Conservation (phyloP, 2,888 invertebrate genomes). For the Netelia melanura region DNA sequence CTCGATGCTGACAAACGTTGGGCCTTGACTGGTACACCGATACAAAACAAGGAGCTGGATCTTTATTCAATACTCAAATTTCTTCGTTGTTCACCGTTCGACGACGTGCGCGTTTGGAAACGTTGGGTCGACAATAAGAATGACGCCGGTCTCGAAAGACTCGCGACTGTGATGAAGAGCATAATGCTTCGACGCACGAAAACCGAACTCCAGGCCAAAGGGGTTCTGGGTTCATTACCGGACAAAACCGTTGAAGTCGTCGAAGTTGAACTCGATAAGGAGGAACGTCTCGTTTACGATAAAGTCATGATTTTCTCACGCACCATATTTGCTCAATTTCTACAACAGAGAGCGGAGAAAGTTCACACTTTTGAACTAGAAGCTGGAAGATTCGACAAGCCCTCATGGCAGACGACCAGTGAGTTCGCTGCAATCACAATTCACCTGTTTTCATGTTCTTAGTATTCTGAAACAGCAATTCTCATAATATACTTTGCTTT, state of each 20-base stretch:
- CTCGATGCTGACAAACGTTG: too few relatives aligned
- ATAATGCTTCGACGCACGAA: conserved; percentile 96
- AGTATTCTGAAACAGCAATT: neutral
- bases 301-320: conserved; percentile 90
- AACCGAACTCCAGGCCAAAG: conserved; percentile 89
- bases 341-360: conserved; percentile 91
- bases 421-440: conserved; percentile 10
- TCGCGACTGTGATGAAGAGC: conserved; percentile 94
- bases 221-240: conserved; percentile 88
- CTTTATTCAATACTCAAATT: neutral
- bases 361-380: conserved; percentile 80
- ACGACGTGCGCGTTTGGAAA: conserved; percentile 95
- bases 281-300: conserved; percentile 92
- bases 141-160: conserved; percentile 91
- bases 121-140: conserved; percentile 95
- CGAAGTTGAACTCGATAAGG: conserved; percentile 88
- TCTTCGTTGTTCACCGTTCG: conserved; percentile 94
- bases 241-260: conserved; percentile 83
- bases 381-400: conserved; percentile 57
- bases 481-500: conserved; percentile 27
- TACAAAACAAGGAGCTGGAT: too few relatives aligned
- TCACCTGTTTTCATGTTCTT: neutral
- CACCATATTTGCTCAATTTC: conserved; percentile 91
- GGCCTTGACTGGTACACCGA: too few relatives aligned
- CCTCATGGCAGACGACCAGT: conserved; percentile 39